Base-by-base conservation (phyloP, 2,113 vertebrate species). In the Chlorodrepanis virens region DNA sequence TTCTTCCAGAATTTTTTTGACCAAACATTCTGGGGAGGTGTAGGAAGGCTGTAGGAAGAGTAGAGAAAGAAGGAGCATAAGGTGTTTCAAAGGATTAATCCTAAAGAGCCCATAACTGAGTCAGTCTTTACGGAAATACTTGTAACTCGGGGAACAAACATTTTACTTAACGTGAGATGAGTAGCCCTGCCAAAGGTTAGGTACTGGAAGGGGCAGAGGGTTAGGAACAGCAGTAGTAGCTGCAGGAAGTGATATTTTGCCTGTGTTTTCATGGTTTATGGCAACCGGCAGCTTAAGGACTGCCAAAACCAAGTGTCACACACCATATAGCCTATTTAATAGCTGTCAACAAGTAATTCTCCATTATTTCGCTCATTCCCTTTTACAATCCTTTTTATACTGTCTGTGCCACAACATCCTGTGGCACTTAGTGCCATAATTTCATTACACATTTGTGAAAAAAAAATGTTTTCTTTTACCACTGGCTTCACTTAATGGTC, bases 141-240 rank as follows among this genome's bases (percentile, higher is more conserved):
- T 28, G 11, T 44, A 28, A 24, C 25, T 60, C 3, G 2, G 23
- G 61, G 53, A n/a, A 23, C 17, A 29, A 31, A 37, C 11, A 39
- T 56, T 61, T 93, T 56, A 31, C 52, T 87, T 39, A 37, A 28
- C 2, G 22, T 6, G 57, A 27, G 37, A 67, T 44, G 56, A 45
- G n/a, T 35, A 35, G 17, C 18, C 24, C 13, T 27, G 29, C 20
- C 39, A 71, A 78, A 84, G 65, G 74, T 40, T 83, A 35, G 49
- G 40, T 37, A 11, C 60, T 4, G 6, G 68, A 63, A 0, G 0
- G 14, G 31, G 14, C 28, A 31, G 39, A 23, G 0, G 4, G 29
- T 65, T 7, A 9, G 33, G 25, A 14, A 44, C 28, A 61, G 40
- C 60, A 10, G 2, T 3, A 27, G 39, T 16, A 57, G 44, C 20